Evolutionary conservation across 2,797 vertebrate species (phyloP).

Genomic region (Chiloscyllium punctatum): DNA sequence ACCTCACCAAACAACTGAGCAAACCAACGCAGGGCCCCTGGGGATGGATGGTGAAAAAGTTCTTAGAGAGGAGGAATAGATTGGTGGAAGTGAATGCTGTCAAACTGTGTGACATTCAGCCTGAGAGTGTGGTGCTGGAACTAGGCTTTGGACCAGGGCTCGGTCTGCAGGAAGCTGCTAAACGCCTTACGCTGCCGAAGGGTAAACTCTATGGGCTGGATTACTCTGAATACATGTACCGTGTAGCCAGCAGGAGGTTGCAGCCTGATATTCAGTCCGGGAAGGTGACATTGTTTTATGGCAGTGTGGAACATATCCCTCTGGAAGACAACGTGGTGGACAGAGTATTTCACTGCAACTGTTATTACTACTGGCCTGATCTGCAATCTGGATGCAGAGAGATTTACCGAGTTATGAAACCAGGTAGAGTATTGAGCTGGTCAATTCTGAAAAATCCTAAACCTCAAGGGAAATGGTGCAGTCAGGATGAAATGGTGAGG

Average conservation of each 20-base stretch:
- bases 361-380: constrained; percentile 68
- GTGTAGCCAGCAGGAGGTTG: constrained; percentile 50
- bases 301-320: constrained; percentile 57
- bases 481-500: not conserved
- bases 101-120: constrained; percentile 51
- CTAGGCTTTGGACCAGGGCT: constrained; percentile 40
- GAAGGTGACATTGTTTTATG: constrained; percentile 53
- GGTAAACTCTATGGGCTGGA: constrained; percentile 63
- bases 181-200: constrained; percentile 49
- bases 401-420: constrained; percentile 63
- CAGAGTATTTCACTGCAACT: constrained; percentile 67
- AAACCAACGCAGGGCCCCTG: constrained; percentile 50
- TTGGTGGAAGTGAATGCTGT: constrained; percentile 56
- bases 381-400: constrained; percentile 50
- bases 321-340: constrained; percentile 55
- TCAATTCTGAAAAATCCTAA: not conserved
- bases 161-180: constrained; percentile 53
- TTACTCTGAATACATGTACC: constrained; percentile 64
- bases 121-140: constrained; percentile 58
- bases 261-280: constrained; percentile 50
- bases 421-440: constrained; percentile 48
- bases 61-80: constrained; percentile 47
- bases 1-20: constrained; percentile 52
- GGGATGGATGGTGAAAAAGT: constrained; percentile 55
- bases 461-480: not conserved